phyloP scores from a whole-genome alignment of 2,113 vertebrate genomes.

The Micronisus gabar region DNA sequence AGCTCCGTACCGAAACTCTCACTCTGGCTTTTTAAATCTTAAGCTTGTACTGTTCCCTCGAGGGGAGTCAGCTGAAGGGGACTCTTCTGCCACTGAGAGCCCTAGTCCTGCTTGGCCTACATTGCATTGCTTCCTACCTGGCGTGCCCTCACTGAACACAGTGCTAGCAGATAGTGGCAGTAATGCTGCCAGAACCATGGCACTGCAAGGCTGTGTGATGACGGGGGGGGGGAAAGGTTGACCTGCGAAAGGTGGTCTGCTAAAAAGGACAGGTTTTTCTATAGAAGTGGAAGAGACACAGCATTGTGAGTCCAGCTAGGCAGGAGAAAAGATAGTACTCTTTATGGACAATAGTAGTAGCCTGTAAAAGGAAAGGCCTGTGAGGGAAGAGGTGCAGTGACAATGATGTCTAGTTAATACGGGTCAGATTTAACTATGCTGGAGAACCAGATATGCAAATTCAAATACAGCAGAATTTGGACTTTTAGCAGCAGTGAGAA shows the following conservation, averaged over 20 bases:
- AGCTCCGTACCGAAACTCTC: neutral
- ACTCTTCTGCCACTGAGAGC: neutral
- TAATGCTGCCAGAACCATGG: neutral
- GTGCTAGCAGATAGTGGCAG: neutral
- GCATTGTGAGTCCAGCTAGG: rapidly evolving
- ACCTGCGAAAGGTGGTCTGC: neutral
- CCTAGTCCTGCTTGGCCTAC: neutral
- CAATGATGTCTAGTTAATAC: neutral
- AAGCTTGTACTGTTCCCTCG: neutral
- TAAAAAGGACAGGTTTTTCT: neutral
- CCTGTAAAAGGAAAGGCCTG: neutral
- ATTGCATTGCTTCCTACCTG: rapidly evolving
- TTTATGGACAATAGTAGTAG: neutral
- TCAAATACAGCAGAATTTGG: neutral
- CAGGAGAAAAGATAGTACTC: neutral
- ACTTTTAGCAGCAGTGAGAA: neutral
- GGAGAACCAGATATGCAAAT: neutral
- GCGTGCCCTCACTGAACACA: rapidly evolving
- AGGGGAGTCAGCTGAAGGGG: neutral
- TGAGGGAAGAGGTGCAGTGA: neutral
- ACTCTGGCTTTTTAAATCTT: neutral
- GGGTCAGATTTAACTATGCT: neutral
- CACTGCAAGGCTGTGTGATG: neutral
- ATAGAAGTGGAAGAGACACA: neutral
- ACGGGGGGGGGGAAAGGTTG: rapidly evolving